Conservation (phyloP, 2,888 invertebrate genomes). For the Epistrophella euchroma region DNA sequence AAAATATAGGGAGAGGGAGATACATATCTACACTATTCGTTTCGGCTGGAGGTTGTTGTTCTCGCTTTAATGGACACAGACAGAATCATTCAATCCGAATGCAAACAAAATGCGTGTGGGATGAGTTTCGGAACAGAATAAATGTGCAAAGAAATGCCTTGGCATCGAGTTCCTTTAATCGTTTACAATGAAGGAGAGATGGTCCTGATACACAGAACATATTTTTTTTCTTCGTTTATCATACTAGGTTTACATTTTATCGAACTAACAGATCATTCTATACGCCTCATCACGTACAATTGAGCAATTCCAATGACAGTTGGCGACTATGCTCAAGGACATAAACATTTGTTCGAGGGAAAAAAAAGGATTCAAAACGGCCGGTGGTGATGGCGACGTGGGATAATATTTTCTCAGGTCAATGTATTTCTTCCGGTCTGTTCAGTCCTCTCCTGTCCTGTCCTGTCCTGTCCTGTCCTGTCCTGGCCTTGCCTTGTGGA, state of each 20-base stretch:
- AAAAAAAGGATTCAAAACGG: conserved; percentile 28
- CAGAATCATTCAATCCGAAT: conserved; percentile 71
- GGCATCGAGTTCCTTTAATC: conserved; percentile 44
- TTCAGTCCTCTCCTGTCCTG: background rate
- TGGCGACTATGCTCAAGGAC: conserved; percentile 66
- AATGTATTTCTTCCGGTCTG: conserved; percentile 6
- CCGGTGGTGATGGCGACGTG: conserved; percentile 5
- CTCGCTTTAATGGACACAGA: conserved; percentile 76
- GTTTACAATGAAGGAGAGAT: conserved; percentile 10
- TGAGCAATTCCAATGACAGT: conserved; percentile 73
- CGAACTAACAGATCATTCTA: conserved; percentile 45
- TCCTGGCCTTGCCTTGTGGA: background rate
- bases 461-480: background rate
- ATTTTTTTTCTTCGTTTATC: conserved; percentile 6
- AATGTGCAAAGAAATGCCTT: conserved; percentile 25
- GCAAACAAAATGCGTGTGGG: conserved; percentile 61
- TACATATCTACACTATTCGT: background rate
- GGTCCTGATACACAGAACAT: conserved; percentile 20
- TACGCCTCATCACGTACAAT: conserved; percentile 72
- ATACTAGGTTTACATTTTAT: conserved; percentile 9
- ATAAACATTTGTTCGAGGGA: conserved; percentile 43
- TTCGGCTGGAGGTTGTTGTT: conserved; percentile 52
- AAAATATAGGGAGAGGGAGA: background rate
- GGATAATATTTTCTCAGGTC: conserved; percentile 57
- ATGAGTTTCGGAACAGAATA: conserved; percentile 27